A percentile compares a stretch with the other conserved stretches of the same genome.
Conservation (phyloP, 2,888 invertebrate species). For the Ametastegia equiseti region DNA sequence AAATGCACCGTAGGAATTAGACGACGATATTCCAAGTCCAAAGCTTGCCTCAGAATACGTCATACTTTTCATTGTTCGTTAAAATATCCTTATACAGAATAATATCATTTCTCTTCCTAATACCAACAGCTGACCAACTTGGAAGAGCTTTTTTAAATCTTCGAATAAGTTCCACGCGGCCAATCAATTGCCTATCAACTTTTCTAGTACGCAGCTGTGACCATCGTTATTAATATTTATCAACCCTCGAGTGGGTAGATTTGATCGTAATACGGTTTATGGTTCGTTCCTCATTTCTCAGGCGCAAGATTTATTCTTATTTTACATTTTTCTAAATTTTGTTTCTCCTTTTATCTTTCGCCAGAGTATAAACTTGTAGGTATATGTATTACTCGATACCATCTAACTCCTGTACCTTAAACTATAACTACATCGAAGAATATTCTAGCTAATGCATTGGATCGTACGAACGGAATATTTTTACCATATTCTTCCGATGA, state of each 20-base stretch:
- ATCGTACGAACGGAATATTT: no score
- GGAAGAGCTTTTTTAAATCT: no score
- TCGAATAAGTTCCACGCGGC: no score
- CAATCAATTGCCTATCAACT: no score
- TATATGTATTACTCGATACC: neutral
- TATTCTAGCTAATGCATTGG: no score
- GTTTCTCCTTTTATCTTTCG: neutral
- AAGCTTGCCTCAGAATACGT: neutral
- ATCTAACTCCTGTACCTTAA: neutral
- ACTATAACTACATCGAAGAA: no score
- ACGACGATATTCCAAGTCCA: slow-evolving; percentile 20
- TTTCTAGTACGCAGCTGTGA: neutral
- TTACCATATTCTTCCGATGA: no score
- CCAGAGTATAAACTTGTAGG: no score
- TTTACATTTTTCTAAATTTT: neutral
- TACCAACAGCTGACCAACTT: no score
- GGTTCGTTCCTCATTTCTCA: neutral
- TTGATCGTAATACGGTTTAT: slow-evolving; percentile 30
- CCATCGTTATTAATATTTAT: neutral
- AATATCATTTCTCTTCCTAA: no score
- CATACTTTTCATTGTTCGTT: no score
- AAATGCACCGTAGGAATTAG: slow-evolving; percentile 23
- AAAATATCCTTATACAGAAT: no score
- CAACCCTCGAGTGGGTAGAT: neutral
- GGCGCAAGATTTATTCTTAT: neutral